Evolutionary conservation across 2,888 invertebrate genomes (phyloP), one percentile per base, ranked within the genome.

Genomic region (Cryptus viduatorius): DNA sequence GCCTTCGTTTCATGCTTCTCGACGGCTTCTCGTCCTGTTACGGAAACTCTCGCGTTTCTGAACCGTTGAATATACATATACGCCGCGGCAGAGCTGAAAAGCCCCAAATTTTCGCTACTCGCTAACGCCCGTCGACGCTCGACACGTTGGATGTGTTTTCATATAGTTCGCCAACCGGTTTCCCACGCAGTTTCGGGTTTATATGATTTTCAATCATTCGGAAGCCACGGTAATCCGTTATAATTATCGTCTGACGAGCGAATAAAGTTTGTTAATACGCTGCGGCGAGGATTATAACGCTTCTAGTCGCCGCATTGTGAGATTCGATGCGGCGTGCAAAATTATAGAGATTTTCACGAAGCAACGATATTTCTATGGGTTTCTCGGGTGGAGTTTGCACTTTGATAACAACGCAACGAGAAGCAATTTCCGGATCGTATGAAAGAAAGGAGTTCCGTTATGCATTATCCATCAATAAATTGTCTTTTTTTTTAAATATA

Each of bases 181-280:
- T 42, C 5, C 44, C 31, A 4, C n/a, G 29, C 53, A 42, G n/a
- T 29, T 61, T 72, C 16, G 64, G 19, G 56, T n/a, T 67, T 31
- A 67, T 56, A 67, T 4, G 80, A 31, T 67, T 73, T 59, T 73
- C 56, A 83, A 85, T 83, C 80, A 83, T 72, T 80, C 29, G 59
- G 29, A 29, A 61, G 59, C 59, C 67, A 67, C 77, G 77, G 83
- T 72, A 83, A 80, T 77, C 65, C 69, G 73, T 80, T 68, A 46
- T 85, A 83, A 83, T 83, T 83, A 80, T 71, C 76, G 56, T 31
- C 31, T 59, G 73, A 79, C 46, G 77, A 72, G 72, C 83, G 44
- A 76, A 80, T 85, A 64, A 83, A 80, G 56, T 80, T 75, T 44
- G 68, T 76, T 61, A 24, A 44, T 59, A 31, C 46, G 29, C 24